Base-by-base conservation (phyloP, 2,797 vertebrate species). In the Ceryle rudis region DNA sequence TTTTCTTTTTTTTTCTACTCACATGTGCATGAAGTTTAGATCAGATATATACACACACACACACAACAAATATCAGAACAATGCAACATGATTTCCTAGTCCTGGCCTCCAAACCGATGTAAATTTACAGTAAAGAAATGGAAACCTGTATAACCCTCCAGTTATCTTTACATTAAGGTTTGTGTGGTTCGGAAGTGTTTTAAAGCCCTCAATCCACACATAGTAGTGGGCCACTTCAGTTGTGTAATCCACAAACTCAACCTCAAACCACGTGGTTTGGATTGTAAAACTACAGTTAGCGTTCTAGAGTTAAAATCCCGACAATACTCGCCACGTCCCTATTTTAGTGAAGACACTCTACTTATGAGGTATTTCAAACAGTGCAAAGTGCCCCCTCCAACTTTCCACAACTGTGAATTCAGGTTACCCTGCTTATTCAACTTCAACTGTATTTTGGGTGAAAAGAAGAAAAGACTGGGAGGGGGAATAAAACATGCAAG, bases 361-460 rank as follows among this genome's bases (percentile, higher is more conserved):
- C 26, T 94, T 73, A 89, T 93, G 94, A 97, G 97, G 95, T 97
- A 97, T 97, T 97, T 96, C 52, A 86, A 94, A 94, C 90, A 80
- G 83, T 95, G 86, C 86, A 94, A 96, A 96, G 81, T 91, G 77
- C 91, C 90, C 89, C 89, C 86, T 95, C 90, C 95, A 96, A 78
- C 93, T 29, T 92, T 49, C 58, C 87, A 73, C 58, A 94, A 47
- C 39, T 87, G 58, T 90, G 39, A 91, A 31, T 57, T 86, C 89
- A 95, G 44, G 51, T 96, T 95, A 95, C 65, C 64, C 83, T 55
- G 74, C 65, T 86, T 94, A 67, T 67, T 95, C 62, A 85, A 29
- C 69, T 92, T 89, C n/a, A 91, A 35, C 41, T 85, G 25, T 65
- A 84, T 73, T 81, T 93, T 57, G 17, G 13, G 28, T 89, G 80